Conservation (phyloP, 2,113 vertebrate genomes). For the Nannobrachium achirus region DNA sequence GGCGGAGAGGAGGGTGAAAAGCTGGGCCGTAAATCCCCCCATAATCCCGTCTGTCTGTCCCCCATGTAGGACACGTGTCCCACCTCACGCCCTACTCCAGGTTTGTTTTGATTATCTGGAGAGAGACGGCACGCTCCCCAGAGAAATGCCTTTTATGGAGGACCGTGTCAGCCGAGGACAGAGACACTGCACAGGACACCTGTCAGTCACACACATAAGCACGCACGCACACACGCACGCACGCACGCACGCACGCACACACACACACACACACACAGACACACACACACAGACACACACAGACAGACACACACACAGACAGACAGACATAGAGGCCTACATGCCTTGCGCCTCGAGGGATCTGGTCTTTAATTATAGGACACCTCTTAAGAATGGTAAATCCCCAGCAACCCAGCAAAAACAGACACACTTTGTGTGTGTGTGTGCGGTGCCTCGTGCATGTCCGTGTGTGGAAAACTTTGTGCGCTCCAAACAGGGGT, state of each 20-base stretch:
- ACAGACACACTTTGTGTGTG: background rate
- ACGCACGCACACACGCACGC: slow-evolving; percentile 8
- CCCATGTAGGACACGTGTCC: too few species aligned
- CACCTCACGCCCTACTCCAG: too few species aligned
- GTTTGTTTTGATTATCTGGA: too few species aligned
- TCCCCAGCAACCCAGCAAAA: background rate
- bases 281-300: slow-evolving; percentile 7
- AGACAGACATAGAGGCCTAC: background rate
- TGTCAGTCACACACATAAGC: background rate
- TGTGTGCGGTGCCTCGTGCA: background rate
- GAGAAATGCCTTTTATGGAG: too few species aligned
- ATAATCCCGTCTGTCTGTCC: too few species aligned
- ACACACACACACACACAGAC: background rate
- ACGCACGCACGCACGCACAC: slow-evolving; percentile 1
- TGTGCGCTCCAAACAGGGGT: too few species aligned
- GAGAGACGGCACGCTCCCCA: too few species aligned
- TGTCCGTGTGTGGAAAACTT: too few species aligned
- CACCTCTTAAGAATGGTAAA: background rate
- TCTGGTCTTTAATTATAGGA: background rate
- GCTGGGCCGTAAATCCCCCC: too few species aligned
- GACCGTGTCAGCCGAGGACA: slow-evolving; percentile 26
- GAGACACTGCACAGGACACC: too few species aligned
- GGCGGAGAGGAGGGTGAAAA: too few species aligned
- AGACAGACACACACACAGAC: background rate
- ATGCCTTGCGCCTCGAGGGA: slow-evolving; percentile 4